Percentiles rank a stretch among this genome's conserved stretches.
Conservation (phyloP, 2,797 vertebrate species). For the Avahi laniger region DNA sequence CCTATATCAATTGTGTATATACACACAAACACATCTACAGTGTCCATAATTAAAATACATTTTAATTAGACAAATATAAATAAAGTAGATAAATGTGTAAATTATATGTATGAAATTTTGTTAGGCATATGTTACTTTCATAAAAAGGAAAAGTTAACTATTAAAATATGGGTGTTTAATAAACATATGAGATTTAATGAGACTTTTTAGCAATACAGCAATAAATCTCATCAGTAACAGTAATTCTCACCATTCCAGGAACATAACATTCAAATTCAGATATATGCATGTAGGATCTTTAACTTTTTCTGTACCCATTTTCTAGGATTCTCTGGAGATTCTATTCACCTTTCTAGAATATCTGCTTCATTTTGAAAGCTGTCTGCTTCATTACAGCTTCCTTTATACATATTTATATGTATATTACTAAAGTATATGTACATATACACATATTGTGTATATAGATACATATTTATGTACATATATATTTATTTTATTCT, state of each 20-base stretch:
- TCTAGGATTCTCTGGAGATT: not conserved
- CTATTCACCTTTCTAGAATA: not conserved
- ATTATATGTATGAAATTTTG: not conserved
- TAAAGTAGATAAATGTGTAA: not conserved
- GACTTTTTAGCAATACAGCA: not conserved
- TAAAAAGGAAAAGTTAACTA: not conserved
- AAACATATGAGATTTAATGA: not conserved
- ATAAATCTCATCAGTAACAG: not conserved
- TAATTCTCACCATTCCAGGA: not conserved
- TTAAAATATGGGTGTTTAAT: not conserved
- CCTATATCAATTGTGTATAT: fast-evolving
- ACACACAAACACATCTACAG: not conserved
- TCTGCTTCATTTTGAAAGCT: not conserved
- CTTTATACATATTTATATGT: not conserved
- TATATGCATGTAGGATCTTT: not conserved
- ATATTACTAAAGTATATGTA: not conserved
- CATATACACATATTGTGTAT: not conserved
- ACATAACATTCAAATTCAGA: not conserved
- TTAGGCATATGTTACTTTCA: not conserved
- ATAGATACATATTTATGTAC: not conserved
- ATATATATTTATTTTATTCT: not conserved
- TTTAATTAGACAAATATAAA: not conserved
- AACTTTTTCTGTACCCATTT: not conserved
- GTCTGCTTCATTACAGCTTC: not conserved
- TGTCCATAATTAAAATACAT: not conserved